These are phyloP conservation scores for Epizoanthus ramosus DNA, from an alignment of 92 coral and sea anemone genomes.

Conservation along the genomic window DNA sequence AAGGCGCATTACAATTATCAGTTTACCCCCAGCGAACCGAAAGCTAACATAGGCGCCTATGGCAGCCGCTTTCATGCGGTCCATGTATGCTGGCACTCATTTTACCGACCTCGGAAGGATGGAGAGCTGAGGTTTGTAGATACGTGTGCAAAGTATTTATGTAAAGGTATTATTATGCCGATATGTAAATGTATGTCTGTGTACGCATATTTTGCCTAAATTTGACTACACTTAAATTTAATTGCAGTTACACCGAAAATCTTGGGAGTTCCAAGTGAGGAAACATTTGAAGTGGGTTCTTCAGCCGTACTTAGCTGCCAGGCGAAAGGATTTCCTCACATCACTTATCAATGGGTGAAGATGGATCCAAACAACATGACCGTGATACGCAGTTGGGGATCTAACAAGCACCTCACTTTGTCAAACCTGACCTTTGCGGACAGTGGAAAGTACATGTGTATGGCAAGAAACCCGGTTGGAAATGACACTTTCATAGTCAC, in stretches of 20 bases:
- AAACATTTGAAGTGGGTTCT: neutral
- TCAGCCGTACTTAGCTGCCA: neutral
- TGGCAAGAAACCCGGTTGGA: neutral
- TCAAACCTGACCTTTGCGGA: neutral
- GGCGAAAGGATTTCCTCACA: neutral
- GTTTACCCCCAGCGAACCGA: too few relatives aligned
- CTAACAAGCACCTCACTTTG: neutral
- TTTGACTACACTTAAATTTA: too few relatives aligned
- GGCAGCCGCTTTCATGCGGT: too few relatives aligned
- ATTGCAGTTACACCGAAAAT: constrained; percentile 11
- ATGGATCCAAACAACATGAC: neutral
- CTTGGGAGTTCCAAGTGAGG: neutral
- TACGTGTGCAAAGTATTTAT: too few relatives aligned
- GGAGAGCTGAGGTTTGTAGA: too few relatives aligned
- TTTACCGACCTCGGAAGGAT: too few relatives aligned
- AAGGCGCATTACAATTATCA: too few relatives aligned
- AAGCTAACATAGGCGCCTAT: too few relatives aligned
- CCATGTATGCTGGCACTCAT: too few relatives aligned
- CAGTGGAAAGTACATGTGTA: neutral
- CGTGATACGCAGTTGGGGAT: neutral
- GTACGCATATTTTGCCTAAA: too few relatives aligned
- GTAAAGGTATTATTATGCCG: too few relatives aligned
- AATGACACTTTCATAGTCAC: neutral
- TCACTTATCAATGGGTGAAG: neutral
- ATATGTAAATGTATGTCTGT: neutral